These are phyloP conservation scores for Coranthus polyacanthus DNA, from an alignment of 2,797 vertebrate species.

Conservation along the genomic window DNA sequence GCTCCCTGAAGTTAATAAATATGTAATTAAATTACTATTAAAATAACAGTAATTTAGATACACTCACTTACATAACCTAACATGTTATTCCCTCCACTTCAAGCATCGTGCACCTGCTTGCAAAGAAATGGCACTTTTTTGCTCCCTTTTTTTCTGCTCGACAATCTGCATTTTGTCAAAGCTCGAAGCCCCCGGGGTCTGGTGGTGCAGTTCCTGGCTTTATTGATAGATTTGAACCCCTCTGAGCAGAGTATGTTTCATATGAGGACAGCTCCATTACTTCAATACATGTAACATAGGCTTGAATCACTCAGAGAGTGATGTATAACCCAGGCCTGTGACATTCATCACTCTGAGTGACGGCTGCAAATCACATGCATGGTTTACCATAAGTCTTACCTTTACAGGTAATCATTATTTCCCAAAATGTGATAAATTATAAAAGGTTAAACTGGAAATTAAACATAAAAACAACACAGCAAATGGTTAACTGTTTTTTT, in stretches of 20 bases:
- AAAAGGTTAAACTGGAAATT: background rate
- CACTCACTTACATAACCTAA: too few relatives aligned
- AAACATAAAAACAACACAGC: slow-evolving; percentile 27
- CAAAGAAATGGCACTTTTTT: background rate
- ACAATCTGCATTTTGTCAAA: slow-evolving; percentile 60
- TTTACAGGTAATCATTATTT: slow-evolving; percentile 53
- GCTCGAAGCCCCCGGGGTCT: slow-evolving; percentile 29
- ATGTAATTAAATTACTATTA: too few relatives aligned
- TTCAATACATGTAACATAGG: slow-evolving; percentile 51
- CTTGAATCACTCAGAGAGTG: slow-evolving; percentile 41
- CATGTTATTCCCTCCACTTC: too few relatives aligned
- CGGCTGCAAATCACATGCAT: slow-evolving; percentile 58
- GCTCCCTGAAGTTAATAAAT: too few relatives aligned
- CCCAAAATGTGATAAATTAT: slow-evolving; percentile 20
- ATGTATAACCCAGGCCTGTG: slow-evolving; percentile 47
- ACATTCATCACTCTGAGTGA: slow-evolving; percentile 58
- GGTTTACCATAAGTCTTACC: slow-evolving; percentile 52
- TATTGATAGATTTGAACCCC: slow-evolving; percentile 47
- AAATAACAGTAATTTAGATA: too few relatives aligned
- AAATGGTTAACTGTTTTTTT: slow-evolving; percentile 50
- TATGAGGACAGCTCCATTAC: slow-evolving; percentile 65
- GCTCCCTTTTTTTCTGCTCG: slow-evolving; percentile 24
- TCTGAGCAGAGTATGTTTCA: slow-evolving; percentile 52
- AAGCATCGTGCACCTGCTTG: slow-evolving; percentile 10
- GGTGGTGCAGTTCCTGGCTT: slow-evolving; percentile 8